Base-by-base conservation (phyloP, 2,888 invertebrate genomes). In the Resseliella maxima region DNA sequence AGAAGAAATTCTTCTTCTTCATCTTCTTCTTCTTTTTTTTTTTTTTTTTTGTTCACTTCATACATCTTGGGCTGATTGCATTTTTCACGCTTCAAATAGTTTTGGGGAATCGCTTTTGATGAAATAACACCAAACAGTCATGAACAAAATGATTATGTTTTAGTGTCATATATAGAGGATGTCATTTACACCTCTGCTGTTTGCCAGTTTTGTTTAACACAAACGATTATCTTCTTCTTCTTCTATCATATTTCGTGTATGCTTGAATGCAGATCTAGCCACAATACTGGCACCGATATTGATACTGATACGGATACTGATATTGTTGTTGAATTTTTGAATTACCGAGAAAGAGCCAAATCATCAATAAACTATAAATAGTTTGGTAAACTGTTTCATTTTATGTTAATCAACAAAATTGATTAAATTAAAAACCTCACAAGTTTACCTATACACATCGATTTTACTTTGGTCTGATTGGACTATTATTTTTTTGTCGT, bases 311-410 rank as follows among this genome's bases (percentile, higher is more conserved):
- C 72, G 31, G 72, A 35, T 72, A 72, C 31, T 18, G 35, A 31
- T 72, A 31, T 15, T 21, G 31, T 15, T n/a, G 72, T 72, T 72
- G 59, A n/a, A 59, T 72, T 31, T 31, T 72, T 72, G 72, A 72
- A 31, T 12, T 18, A 31, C 15, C 72, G 35, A 72, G 27, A 8
- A 72, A 72, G 31, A 72, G 31, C 31, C 59, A 72, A 31, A 31
- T 3, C 31, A 72, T 72, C 72, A 15, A 72, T 72, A 72, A 72
- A 72, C 72, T 72, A 31, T 72, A 72, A 72, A 72, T 72, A 72
- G 31, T 27, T 2, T 35, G 31, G 18, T 72, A 72, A 72, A 72
- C 31, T 72, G 72, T 72, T 72, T 15, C 15, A 72, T 31, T 72
- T 72, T 31, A 72, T 27, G 72, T 31, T 72, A 31, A 72, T 72